Evolutionary conservation across 1,140 invertebrate species (phyloP), one percentile per base, ranked within the genome.

Genomic region (Anoplophora glabripennis): DNA sequence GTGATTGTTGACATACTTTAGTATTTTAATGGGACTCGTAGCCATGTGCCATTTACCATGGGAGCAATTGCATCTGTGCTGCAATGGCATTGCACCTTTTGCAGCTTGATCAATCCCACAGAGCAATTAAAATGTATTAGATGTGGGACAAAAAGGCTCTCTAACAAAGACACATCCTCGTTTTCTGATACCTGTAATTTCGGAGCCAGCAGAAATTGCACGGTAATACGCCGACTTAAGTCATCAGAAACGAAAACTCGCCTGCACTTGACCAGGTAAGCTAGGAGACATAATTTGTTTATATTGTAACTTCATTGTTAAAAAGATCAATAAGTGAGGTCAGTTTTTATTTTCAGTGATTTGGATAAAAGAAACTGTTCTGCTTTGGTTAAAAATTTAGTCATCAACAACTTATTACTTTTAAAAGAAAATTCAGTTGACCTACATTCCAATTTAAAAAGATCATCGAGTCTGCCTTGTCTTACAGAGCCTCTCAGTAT

Each of bases 11-110:
- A 58, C 58, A 61, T 15, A 59, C 42, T 59, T 58, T 56, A 59
- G 53, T 59, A 57, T 28, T 61, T 65, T 57, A 61, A 65, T 65
- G 63, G 57, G 59, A 46, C 57, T 65, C 15, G 35, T 65, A 67
- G 62, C 61, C 66, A 77, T 78, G 76, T 72, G 67, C 71, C 64
- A 66, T 55, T 65, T 72, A 73, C 64, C 70, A 91, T 91, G 90
- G 90, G 90, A 78, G 90, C 89, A 72, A 91, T 92, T 80, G 89
- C 89, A 80, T 92, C 90, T 72, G 89, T 92, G 78, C 83, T 91
- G 72, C 89, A 93, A 79, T 94, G 91, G 91, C 85, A 88, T 81
- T 94, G 92, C 82, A 82, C 82, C 74, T 82, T 85, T 76, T 94
- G 91, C 79, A 84, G 88, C 77, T 83, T 89, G 75, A 91, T 92